phyloP scores from a whole-genome alignment of 2,113 vertebrate genomes.

The Eretmochelys imbricata region DNA sequence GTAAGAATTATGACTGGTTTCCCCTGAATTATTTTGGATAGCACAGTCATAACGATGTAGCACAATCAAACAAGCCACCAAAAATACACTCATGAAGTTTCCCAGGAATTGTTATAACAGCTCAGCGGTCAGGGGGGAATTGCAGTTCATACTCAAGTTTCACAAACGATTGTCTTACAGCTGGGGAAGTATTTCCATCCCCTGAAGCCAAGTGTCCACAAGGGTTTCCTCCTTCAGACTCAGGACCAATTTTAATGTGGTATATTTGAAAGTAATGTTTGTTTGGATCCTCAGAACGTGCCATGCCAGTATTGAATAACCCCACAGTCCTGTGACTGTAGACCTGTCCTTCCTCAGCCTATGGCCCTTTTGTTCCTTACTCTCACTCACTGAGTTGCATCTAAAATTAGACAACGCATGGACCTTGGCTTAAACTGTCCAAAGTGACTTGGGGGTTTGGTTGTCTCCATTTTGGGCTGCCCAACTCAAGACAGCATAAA shows the following conservation, averaged over 20 bases:
- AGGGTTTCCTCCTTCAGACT: background rate
- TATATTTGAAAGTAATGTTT: background rate
- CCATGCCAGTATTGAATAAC: background rate
- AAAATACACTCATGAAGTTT: background rate
- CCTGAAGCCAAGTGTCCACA: constrained; percentile 10
- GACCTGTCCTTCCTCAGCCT: background rate
- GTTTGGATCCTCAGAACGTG: background rate
- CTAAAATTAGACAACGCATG: background rate
- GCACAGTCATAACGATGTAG: background rate
- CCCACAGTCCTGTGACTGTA: background rate
- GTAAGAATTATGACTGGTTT: background rate
- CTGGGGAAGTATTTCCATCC: constrained; percentile 31
- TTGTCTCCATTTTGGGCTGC: background rate
- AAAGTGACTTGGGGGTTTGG: background rate
- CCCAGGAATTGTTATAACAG: background rate
- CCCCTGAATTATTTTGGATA: background rate
- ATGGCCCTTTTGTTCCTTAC: background rate
- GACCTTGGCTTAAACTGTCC: background rate
- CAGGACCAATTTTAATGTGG: background rate
- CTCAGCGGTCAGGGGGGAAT: background rate
- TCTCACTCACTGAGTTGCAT: background rate
- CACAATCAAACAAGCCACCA: background rate
- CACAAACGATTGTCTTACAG: background rate
- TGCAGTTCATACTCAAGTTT: constrained; percentile 17
- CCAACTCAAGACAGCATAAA: background rate